Evolutionary conservation across 2,888 invertebrate genomes (phyloP).

Genomic region (Microctonus aethiopoides): DNA sequence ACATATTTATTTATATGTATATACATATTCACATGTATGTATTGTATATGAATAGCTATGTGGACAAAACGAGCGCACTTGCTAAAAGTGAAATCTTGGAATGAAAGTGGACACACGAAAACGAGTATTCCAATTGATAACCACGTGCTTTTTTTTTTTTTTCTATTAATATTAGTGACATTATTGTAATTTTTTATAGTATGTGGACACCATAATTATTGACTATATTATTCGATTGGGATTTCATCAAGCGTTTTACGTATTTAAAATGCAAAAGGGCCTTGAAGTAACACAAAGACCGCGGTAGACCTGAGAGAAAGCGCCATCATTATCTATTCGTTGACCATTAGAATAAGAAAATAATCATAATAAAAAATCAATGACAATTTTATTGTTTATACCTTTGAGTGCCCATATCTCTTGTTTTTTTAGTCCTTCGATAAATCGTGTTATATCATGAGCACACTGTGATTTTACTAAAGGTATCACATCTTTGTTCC

Average conservation of each 20-base stretch:
- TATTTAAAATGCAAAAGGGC: background rate
- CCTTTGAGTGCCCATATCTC: slow-evolving; percentile 65
- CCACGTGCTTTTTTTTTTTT: slow-evolving; percentile 2
- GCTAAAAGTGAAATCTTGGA: slow-evolving; percentile 57
- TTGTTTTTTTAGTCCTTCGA: slow-evolving; percentile 55
- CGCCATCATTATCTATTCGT: background rate
- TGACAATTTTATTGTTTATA: slow-evolving; percentile 38
- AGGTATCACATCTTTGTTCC: slow-evolving; percentile 65
- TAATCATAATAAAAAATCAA: slow-evolving; percentile 1
- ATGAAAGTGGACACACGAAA: slow-evolving; percentile 54
- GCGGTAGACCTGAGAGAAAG: slow-evolving; percentile 17
- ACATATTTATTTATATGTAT: background rate
- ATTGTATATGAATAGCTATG: background rate
- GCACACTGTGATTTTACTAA: slow-evolving; percentile 52
- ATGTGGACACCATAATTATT: background rate
- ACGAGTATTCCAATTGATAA: slow-evolving; percentile 21
- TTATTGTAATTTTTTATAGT: background rate
- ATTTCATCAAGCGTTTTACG: background rate
- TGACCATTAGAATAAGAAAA: background rate
- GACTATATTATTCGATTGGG: background rate
- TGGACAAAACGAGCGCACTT: slow-evolving; percentile 39
- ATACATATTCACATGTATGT: background rate
- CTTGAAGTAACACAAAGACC: background rate
- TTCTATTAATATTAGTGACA: background rate
- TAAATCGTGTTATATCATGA: slow-evolving; percentile 58